Percentiles rank a stretch among this genome's conserved stretches.
Evolutionary conservation across 2,888 invertebrate species (phyloP).

Genomic region (Noctua pronuba): DNA sequence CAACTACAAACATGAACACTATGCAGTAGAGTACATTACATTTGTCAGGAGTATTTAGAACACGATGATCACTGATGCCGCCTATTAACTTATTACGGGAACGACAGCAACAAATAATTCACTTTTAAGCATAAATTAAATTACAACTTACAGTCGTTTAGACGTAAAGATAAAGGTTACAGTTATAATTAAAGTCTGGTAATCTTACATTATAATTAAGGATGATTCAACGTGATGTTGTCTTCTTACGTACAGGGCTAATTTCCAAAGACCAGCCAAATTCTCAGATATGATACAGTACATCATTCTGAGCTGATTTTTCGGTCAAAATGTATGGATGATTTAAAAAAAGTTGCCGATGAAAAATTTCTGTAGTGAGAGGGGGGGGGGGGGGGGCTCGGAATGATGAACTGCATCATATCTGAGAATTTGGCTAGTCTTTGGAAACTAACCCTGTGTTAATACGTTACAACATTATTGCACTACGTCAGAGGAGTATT

Average conservation of each 20-base stretch:
- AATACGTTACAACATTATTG: slow-evolving; percentile 1
- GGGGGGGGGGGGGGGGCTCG: too few species aligned
- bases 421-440: too few species aligned
- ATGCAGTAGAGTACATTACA: background rate
- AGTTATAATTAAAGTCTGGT: slow-evolving; percentile 36
- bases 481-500: background rate
- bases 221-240: slow-evolving; percentile 25
- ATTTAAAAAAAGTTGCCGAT: too few species aligned
- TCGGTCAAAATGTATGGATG: too few species aligned
- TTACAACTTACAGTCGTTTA: slow-evolving; percentile 35
- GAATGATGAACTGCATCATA: too few species aligned
- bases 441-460: too few species aligned
- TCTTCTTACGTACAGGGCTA: too few species aligned
- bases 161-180: slow-evolving; percentile 41
- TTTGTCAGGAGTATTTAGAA: slow-evolving; percentile 15
- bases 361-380: too few species aligned
- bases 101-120: slow-evolving; percentile 5
- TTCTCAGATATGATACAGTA: too few species aligned
- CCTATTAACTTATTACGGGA: background rate
- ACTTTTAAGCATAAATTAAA: slow-evolving; percentile 18
- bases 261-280: too few species aligned
- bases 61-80: background rate
- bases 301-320: too few species aligned
- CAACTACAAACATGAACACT: background rate
- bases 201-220: slow-evolving; percentile 40